Percentiles rank a stretch among this genome's conserved stretches.
Conservation (phyloP, 2,888 invertebrate genomes). For the Pachymerium ferrugineum region DNA sequence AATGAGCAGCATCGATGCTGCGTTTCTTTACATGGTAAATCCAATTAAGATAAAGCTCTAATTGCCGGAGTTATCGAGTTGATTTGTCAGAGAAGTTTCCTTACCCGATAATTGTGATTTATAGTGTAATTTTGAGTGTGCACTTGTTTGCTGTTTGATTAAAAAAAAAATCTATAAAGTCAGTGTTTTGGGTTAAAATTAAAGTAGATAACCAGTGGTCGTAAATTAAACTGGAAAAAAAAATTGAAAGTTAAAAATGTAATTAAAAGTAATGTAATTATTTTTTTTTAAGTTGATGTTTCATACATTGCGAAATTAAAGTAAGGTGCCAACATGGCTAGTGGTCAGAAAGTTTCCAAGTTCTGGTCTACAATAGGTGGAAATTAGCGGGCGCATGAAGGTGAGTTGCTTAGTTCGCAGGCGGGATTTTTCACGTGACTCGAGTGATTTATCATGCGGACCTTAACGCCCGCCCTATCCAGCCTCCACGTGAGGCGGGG, state of each 20-base stretch:
- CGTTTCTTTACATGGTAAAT: conserved; percentile 27
- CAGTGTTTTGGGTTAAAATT: conserved; percentile 20
- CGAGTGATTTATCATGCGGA: conserved; percentile 20
- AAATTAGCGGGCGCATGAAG: conserved; percentile 5
- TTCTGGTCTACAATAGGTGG: conserved; percentile 9
- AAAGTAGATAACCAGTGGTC: conserved; percentile 17
- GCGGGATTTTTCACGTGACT: conserved; percentile 23
- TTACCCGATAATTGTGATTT: conserved; percentile 25
- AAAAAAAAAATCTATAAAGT: conserved; percentile 25
- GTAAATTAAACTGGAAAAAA: background rate
- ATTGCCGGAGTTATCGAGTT: conserved; percentile 22
- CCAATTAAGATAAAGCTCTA: conserved; percentile 27
- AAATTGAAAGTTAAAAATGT: conserved; percentile 1
- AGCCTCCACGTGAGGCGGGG: conserved; percentile 24
- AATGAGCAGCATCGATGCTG: conserved; percentile 10
- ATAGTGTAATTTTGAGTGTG: conserved; percentile 22
- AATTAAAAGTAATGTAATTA: background rate
- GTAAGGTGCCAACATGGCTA: conserved; percentile 21
- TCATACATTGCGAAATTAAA: no score
- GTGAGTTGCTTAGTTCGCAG: conserved; percentile 9
- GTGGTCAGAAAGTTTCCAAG: conserved; percentile 10
- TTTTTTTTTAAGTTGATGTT: background rate
- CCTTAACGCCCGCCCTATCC: conserved; percentile 20
- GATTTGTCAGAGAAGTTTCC: conserved; percentile 27
- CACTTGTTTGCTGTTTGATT: conserved; percentile 23